Evolutionary conservation across 2,888 invertebrate genomes (phyloP), one percentile per base, ranked within the genome.

Genomic region (Melipona beecheii): DNA sequence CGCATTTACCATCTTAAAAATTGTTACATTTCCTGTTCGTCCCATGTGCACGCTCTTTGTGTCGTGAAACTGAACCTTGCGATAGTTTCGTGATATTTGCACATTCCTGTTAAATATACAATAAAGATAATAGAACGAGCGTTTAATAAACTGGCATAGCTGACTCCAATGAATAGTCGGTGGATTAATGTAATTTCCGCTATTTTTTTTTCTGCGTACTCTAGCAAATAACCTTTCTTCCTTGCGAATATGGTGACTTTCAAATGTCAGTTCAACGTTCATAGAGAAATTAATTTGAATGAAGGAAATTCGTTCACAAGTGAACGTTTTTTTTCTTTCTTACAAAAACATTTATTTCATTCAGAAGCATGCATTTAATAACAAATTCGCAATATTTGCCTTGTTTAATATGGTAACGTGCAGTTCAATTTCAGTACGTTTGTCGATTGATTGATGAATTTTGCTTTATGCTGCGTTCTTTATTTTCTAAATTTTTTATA

Each of bases 41-140:
- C 86, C 90, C 92, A 89, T 90, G 92, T 91, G 91, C 90, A 86
- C 86, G 86, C 81, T 85, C 71, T 83, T 79, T 68, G 68, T 70
- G 11, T 70, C 56, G 15, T 24, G 24, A 68, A 64, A 78, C 75
- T 77, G 69, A 36, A 79, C 60, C 52, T 49, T 11, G 54, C 56
- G 64, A 73, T 69, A 72, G 21, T 24, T 60, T 60, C 1, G 6
- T 21, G 19, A 79, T 69, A 31, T 68, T 17, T 56, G 13, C 36
- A 56, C 6, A 6, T 50, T n/a, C 11, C 36, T 5, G 17, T 43
- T 69, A n/a, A 64, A 64, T 56, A 17, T 64, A 0, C 50, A 50
- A 81, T 36, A 15, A 43, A 3, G 19, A 36, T 36, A 27, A 50
- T 36, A 31, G 4, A 9, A 31, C 4, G 19, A 9, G 50, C 19